A percentile compares a stretch with the other conserved stretches of the same genome.
These are phyloP conservation scores for Bufo gargarizans DNA, from an alignment of 2,113 vertebrate species.

Conservation along the genomic window DNA sequence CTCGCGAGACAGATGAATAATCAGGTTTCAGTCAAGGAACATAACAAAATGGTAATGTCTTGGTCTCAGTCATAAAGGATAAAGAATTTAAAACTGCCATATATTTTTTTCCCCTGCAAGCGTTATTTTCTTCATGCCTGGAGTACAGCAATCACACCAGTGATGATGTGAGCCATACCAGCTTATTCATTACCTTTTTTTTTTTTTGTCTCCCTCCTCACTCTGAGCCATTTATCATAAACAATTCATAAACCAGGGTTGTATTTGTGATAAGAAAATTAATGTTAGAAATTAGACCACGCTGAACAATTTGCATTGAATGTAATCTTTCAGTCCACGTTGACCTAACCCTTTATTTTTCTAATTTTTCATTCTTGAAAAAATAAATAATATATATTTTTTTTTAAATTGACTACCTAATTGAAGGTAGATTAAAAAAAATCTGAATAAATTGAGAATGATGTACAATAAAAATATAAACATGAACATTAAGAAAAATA, in stretches of 20 bases:
- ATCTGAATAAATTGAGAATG: not conserved
- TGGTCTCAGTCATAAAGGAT: slow-evolving; percentile 52
- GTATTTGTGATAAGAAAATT: slow-evolving; percentile 46
- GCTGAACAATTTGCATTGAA: slow-evolving; percentile 43
- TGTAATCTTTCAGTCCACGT: slow-evolving; percentile 44
- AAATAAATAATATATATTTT: not conserved
- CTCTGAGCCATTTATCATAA: slow-evolving; percentile 56
- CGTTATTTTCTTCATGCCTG: slow-evolving; percentile 52
- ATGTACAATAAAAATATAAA: not conserved
- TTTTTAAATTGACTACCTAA: slow-evolving; percentile 6
- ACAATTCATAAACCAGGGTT: slow-evolving; percentile 56
- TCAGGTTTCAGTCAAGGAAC: slow-evolving; percentile 46
- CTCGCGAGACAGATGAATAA: slow-evolving; percentile 48
- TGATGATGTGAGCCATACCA: slow-evolving; percentile 40
- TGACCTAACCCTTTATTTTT: slow-evolving; percentile 48
- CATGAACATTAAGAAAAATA: too few species aligned
- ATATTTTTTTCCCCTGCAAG: slow-evolving; percentile 27
- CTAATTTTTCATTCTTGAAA: not conserved
- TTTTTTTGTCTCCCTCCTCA: not conserved
- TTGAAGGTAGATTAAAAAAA: not conserved
- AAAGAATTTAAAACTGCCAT: slow-evolving; percentile 48
- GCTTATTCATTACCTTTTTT: slow-evolving; percentile 52
- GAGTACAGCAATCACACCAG: slow-evolving; percentile 49
- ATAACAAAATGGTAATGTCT: slow-evolving; percentile 53
- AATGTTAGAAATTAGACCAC: slow-evolving; percentile 55